Evolutionary conservation across 2,888 invertebrate genomes (phyloP), one percentile per base, ranked within the genome.

Genomic region (Venustoraphidia nigricollis): DNA sequence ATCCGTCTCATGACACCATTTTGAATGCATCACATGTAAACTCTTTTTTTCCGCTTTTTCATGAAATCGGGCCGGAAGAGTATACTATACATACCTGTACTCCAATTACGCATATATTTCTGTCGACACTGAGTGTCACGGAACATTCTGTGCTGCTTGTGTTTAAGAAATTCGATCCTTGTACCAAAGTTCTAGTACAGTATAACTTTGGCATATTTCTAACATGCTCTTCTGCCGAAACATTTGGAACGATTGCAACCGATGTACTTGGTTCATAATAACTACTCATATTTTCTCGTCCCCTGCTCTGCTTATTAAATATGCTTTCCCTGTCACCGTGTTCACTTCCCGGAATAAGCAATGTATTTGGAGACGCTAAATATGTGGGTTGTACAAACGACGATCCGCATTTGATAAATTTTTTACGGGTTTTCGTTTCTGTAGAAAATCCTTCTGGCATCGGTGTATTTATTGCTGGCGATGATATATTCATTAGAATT

Each of bases 401-500:
- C 11, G 47, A 45, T 8, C 36, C 10, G 6, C 47, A n/a, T 37
- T 47, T 47, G 9, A 50, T n/a, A 10, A 42, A 59, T 65, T 73
- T 70, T 43, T 67, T 68, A 55, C 74, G 60, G 0, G 69, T 67
- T 51, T 68, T 66, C 9, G 68, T 68, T 55, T 66, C 76, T 0
- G 70, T 71, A 8, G 81, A 81, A 65, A 87, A 87, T 0, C 83
- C 83, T 14, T 73, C 72, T 0, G 88, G 88, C 80, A 88, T 79
- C 2, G 80, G 69, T 50, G 77, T 75, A 45, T 79, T 78, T n/a
- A 73, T 68, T 44, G 71, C 75, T 17, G 79, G 76, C 14, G 83
- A 83, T 14, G 86, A 78, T 51, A 89, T 85, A 62, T 88, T 87
- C 77, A 89, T 86, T 2, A 90, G 69, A 49, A 90, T 81, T 0